These are phyloP conservation scores for Aphis craccivora DNA, from an alignment of 1,140 invertebrate genomes.

Conservation along the genomic window DNA sequence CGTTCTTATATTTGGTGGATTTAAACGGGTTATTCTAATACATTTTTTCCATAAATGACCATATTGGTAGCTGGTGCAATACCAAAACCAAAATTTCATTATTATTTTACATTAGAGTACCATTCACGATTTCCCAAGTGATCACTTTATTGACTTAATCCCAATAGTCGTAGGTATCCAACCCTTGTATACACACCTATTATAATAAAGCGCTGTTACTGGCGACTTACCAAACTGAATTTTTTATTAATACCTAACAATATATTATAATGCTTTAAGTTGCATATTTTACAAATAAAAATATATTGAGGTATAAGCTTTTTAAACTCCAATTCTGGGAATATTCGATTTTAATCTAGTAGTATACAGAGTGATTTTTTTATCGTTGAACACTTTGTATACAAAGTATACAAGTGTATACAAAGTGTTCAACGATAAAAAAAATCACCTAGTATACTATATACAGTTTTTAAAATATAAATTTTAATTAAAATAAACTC, in stretches of 20 bases:
- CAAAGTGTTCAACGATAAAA: too few species aligned
- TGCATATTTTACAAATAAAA: neutral
- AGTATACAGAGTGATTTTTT: too few species aligned
- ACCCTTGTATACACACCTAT: neutral
- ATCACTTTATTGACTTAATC: slow-evolving; percentile 43
- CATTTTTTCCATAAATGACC: neutral
- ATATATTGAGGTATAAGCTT: neutral
- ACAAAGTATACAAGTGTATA: too few species aligned
- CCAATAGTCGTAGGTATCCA: neutral
- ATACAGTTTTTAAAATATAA: neutral
- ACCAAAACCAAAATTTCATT: slow-evolving; percentile 32
- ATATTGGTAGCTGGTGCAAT: neutral
- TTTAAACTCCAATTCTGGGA: neutral
- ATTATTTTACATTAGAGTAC: slow-evolving; percentile 23
- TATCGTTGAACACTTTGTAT: too few species aligned
- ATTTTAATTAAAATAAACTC: neutral
- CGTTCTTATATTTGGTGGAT: neutral
- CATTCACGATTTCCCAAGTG: slow-evolving; percentile 44
- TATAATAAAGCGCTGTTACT: neutral
- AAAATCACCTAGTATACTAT: too few species aligned
- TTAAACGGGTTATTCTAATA: slow-evolving; percentile 41
- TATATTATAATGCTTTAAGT: neutral
- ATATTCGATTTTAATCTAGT: too few species aligned
- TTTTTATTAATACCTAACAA: neutral
- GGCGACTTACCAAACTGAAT: slow-evolving; percentile 19